A percentile compares a stretch with the other conserved stretches of the same genome.
Conservation (phyloP, 2,888 invertebrate species). For the Netelia virgata region DNA sequence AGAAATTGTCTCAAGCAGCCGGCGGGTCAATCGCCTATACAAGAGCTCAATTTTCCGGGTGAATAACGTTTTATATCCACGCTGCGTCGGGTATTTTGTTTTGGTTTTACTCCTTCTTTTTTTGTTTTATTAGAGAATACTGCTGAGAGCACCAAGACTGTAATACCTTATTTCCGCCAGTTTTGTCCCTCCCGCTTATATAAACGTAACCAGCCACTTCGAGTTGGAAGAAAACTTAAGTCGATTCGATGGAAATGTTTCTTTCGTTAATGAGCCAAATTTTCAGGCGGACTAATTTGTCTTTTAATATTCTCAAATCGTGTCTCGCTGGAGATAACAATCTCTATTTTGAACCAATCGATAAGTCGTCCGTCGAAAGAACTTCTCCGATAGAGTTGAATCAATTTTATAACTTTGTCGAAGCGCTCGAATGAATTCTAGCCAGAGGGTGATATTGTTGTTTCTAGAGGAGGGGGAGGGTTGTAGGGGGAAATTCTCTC, state of each 20-base stretch:
- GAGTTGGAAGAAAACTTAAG: too few relatives aligned
- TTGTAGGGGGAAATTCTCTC: background rate
- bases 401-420: background rate
- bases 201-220: background rate
- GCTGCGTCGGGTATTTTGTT: conserved; percentile 4
- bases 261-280: too few relatives aligned
- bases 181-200: background rate
- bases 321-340: too few relatives aligned
- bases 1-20: conserved; percentile 56
- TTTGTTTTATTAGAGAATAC: background rate
- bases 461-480: background rate
- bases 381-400: too few relatives aligned
- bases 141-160: background rate
- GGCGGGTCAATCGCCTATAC: conserved; percentile 49
- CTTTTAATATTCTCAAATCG: too few relatives aligned
- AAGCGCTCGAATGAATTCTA: background rate
- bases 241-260: too few relatives aligned
- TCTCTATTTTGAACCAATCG: too few relatives aligned
- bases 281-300: too few relatives aligned
- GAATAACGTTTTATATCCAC: conserved; percentile 34
- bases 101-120: background rate
- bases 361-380: too few relatives aligned
- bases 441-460: background rate
- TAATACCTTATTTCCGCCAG: background rate
- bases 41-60: conserved; percentile 54